A percentile compares a stretch with the other conserved stretches of the same genome.
These are phyloP conservation scores for Mohoua ochrocephala DNA, from an alignment of 2,113 vertebrate species.

Conservation along the genomic window DNA sequence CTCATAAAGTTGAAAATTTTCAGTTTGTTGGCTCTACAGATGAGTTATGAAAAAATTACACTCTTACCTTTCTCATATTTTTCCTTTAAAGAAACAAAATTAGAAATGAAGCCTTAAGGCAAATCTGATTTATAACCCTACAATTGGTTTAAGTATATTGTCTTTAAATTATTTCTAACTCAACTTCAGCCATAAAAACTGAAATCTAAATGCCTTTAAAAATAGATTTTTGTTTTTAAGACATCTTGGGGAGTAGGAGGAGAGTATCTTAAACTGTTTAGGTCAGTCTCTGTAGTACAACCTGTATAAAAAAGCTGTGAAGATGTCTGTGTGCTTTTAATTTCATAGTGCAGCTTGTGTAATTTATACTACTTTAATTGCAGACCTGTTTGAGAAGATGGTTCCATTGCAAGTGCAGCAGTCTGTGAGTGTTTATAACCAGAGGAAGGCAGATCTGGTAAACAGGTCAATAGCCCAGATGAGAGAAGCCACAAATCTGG, in stretches of 20 bases:
- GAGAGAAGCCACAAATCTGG: constrained; percentile 94
- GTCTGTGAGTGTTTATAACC: constrained; percentile 84
- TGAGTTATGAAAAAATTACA: background rate
- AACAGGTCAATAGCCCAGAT: constrained; percentile 91
- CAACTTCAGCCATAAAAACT: background rate
- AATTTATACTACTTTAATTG: background rate
- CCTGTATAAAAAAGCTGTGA: background rate
- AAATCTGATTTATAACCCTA: background rate
- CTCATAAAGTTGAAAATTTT: background rate
- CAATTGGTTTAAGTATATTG: background rate
- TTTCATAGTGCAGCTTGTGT: background rate
- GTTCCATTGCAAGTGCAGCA: constrained; percentile 94
- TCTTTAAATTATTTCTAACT: background rate
- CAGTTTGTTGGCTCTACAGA: background rate
- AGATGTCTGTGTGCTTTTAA: background rate
- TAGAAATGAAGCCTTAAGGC: background rate
- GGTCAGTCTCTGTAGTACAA: background rate
- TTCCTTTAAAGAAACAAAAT: background rate
- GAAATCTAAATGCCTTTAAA: background rate
- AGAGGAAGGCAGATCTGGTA: constrained; percentile 89
- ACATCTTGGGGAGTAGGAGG: background rate
- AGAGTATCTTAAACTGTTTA: background rate
- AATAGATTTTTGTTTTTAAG: background rate
- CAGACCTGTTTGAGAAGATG: constrained; percentile 99
- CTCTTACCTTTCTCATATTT: background rate